Evolutionary conservation across 1,140 invertebrate genomes (phyloP).

Genomic region (Antheraea mylitta): DNA sequence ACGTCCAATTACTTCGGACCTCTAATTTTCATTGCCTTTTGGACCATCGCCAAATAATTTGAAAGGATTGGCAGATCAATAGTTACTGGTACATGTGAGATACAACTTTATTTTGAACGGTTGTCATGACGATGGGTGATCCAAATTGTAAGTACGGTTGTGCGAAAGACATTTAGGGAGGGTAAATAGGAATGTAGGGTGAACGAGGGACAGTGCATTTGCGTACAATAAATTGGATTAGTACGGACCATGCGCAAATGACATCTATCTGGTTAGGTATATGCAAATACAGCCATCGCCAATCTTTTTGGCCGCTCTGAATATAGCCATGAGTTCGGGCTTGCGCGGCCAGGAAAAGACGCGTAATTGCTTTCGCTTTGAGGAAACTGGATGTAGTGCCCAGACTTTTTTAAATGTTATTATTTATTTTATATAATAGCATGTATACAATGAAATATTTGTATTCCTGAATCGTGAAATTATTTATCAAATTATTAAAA

Average conservation of each 20-base stretch:
- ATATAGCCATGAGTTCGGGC: no score
- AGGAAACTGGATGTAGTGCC: no score
- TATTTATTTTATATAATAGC: no score
- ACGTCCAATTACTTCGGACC: constrained; percentile 40
- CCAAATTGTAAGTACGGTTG: constrained; percentile 51
- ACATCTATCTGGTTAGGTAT: constrained; percentile 19
- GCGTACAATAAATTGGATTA: constrained; percentile 66
- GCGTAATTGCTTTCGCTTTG: no score
- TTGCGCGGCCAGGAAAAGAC: no score
- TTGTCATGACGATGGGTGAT: constrained; percentile 62
- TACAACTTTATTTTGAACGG: constrained; percentile 54
- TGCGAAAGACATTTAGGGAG: constrained; percentile 38
- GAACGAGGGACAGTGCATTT: constrained; percentile 52
- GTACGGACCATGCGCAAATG: constrained; percentile 21
- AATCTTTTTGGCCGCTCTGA: no score
- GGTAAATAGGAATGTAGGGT: constrained; percentile 15
- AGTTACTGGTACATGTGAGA: constrained; percentile 33
- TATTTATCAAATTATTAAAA: no score
- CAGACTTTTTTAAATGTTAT: no score
- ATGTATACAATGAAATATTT: no score
- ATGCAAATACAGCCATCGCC: neutral
- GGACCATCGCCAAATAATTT: constrained; percentile 24
- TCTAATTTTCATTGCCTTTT: constrained; percentile 26
- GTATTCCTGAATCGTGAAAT: no score
- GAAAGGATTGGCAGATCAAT: constrained; percentile 36